Evolutionary conservation across 2,113 vertebrate genomes (phyloP).

Genomic region (Sminthopsis crassicaudata): DNA sequence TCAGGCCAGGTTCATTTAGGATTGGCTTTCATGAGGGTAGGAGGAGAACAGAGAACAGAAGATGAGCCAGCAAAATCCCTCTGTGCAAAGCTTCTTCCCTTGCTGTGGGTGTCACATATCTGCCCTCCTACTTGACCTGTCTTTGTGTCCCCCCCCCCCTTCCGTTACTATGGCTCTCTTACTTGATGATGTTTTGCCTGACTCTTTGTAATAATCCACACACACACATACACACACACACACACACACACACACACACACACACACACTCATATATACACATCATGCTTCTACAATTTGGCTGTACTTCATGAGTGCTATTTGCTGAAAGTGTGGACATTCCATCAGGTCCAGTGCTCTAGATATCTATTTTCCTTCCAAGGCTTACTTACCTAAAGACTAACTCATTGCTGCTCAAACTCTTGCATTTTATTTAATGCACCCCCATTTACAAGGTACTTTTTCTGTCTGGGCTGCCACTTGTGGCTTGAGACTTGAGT

Average conservation of each 20-base stretch:
- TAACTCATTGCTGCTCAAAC: background rate
- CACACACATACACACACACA: too few species aligned
- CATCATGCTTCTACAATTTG: background rate
- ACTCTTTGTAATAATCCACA: background rate
- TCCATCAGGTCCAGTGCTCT: background rate
- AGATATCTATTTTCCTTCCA: background rate
- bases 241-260: too few species aligned
- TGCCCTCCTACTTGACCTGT: background rate
- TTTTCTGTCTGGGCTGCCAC: background rate
- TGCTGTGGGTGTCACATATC: background rate
- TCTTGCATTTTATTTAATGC: background rate
- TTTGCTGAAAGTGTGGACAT: background rate
- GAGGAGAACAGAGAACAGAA: background rate
- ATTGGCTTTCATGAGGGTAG: background rate
- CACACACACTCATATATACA: background rate
- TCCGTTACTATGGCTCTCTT: background rate
- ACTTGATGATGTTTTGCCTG: background rate
- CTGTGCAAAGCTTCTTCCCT: background rate
- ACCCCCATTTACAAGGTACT: background rate
- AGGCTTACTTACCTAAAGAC: background rate
- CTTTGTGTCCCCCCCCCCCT: background rate
- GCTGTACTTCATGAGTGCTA: background rate
- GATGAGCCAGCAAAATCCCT: background rate
- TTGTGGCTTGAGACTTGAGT: background rate
- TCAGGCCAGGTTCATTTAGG: background rate